Base-by-base conservation (phyloP, 2,113 vertebrate genomes). In the Hyperopisus bebe region DNA sequence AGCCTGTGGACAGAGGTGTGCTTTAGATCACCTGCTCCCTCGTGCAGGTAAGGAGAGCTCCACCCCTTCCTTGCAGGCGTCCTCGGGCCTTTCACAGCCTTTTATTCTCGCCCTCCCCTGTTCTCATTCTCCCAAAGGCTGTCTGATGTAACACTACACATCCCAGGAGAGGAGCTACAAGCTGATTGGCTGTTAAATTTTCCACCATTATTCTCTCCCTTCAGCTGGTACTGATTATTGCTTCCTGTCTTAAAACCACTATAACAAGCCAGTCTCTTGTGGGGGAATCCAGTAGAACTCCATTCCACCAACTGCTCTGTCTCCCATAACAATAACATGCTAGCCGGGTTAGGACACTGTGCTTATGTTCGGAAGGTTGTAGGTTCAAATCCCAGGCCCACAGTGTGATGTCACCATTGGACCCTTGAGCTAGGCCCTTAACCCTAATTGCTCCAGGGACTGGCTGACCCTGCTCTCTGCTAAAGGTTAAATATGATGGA, bases 91-190 rank as follows among this genome's bases (percentile, higher is more conserved):
- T 42, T 39, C 42, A 44, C 77, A 82, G 42, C 39, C 42, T 39
- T 84, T n/a, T 24, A 47, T 84, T 84, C 17, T 42, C 9, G 3
- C 21, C 31, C 13, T 80, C 74, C 35, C 10, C 5, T 19, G 11
- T 84, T 42, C 82, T 47, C 21, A 31, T 70, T 21, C 48, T 66
- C 74, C 46, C 70, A 77, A 51, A 88, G 42, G 17, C 53, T 62
- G 77, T 15, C 74, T 89, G 88, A 84, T 58, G 88, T 77, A 89
- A 89, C 21, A 84, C n/a, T 39, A 35, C 50, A 55, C 58, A 39
- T 53, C 19, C 48, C 74, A n/a, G 35, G 51, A 84, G 88, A 77
- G 31, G 21, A 55, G 35, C 44, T 74, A 50, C 24, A 47, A 48
- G 62, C 74, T n/a, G 35, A 42, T 77, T n/a, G 77, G 35, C 88